Conservation (phyloP, 2,113 vertebrate species). For the Sinosuthora webbiana region DNA sequence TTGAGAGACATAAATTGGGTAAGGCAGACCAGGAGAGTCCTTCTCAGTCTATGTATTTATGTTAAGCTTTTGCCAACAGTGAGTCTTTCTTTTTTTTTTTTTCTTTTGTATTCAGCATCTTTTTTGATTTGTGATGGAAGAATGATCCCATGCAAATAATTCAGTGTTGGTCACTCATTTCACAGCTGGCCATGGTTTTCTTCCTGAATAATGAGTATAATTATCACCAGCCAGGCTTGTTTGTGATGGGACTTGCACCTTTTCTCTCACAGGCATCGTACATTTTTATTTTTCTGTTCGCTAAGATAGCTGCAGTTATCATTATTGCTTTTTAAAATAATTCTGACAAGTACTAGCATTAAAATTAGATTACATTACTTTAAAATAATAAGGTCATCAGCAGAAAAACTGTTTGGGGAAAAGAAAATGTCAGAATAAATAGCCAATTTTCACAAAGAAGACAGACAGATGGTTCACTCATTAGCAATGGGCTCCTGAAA, state of each 20-base stretch:
- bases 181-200: conserved; percentile 1
- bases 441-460: conserved; percentile 8
- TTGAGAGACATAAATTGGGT: not conserved
- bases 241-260: not conserved
- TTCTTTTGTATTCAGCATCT: not conserved
- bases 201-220: conserved; percentile 18
- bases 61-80: not conserved
- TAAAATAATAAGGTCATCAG: conserved; percentile 20
- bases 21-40: not conserved
- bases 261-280: not conserved
- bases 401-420: not conserved
- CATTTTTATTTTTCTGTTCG: not conserved
- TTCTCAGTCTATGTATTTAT: not conserved
- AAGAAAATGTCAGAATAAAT: conserved; percentile 24
- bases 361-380: conserved; percentile 6
- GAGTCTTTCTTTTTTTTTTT: not conserved
- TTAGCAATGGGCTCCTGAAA: conserved; percentile 25
- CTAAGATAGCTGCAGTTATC: not conserved
- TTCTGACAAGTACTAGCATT: not conserved
- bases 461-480: conserved; percentile 45
- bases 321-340: not conserved
- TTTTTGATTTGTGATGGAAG: conserved; percentile 3
- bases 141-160: not conserved
- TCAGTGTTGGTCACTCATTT: not conserved
- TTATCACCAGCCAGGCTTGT: not conserved